phyloP scores from a whole-genome alignment of 2,888 invertebrate species.

The Bellardia bayeri region DNA sequence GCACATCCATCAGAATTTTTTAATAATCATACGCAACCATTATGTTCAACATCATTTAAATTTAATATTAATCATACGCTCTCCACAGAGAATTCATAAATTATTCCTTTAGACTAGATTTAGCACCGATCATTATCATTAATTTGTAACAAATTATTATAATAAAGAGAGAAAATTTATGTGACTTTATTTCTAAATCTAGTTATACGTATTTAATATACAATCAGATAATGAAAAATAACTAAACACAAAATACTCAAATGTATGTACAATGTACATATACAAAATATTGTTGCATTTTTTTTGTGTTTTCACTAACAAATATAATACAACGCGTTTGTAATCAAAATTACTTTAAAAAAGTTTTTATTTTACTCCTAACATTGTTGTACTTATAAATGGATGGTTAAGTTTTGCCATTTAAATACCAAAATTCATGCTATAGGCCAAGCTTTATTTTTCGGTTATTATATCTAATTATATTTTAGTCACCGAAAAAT shows the following conservation, averaged over 20 bases:
- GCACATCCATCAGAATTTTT: background rate
- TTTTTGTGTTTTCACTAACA: background rate
- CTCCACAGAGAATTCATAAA: background rate
- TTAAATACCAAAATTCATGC: too few species aligned
- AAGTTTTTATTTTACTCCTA: background rate
- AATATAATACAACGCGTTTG: conserved; percentile 19
- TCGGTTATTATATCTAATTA: too few species aligned
- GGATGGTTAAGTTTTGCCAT: too few species aligned
- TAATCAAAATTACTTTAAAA: conserved; percentile 37
- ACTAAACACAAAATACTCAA: background rate
- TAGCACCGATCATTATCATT: conserved; percentile 14
- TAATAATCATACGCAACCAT: background rate
- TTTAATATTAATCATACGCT: conserved; percentile 18
- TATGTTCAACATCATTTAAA: background rate
- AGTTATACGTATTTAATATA: conserved; percentile 19
- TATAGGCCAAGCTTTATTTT: too few species aligned
- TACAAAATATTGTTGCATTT: background rate
- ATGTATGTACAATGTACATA: background rate
- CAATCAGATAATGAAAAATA: conserved; percentile 15
- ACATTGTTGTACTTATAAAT: conserved; percentile 9
- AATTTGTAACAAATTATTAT: conserved; percentile 16
- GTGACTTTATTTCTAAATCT: background rate
- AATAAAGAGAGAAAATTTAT: background rate
- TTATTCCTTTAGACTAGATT: background rate
- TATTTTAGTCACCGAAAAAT: too few species aligned